Evolutionary conservation across 2,797 vertebrate genomes (phyloP).

Genomic region (Enteromius radiatus): DNA sequence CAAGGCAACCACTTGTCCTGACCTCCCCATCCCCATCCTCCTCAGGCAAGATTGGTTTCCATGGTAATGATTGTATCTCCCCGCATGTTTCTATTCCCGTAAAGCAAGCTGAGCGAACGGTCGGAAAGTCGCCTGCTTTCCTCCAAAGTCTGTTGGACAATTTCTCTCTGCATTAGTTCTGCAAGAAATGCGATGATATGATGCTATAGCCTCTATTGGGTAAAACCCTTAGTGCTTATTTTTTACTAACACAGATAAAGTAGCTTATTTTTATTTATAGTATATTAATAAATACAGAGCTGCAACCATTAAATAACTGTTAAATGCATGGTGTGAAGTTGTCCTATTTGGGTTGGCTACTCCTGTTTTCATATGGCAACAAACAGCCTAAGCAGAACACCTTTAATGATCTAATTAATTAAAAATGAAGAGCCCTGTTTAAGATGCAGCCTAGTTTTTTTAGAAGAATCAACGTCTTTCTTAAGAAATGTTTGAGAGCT

Average conservation of each 20-base stretch:
- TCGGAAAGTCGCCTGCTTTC: conserved; percentile 61
- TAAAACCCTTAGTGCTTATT: not conserved
- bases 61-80: conserved; percentile 66
- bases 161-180: conserved; percentile 21
- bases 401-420: not conserved
- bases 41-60: conserved; percentile 65
- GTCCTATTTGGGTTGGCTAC: not conserved
- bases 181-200: not conserved
- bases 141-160: conserved; percentile 50
- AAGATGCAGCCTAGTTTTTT: not conserved
- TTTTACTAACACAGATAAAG: not conserved
- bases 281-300: not conserved
- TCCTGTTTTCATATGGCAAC: not conserved
- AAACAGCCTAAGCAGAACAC: not conserved
- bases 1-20: conserved; percentile 68
- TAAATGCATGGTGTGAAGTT: not conserved
- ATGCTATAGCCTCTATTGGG: not conserved
- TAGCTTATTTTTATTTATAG: not conserved
- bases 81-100: conserved; percentile 64
- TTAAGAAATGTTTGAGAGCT: conserved; percentile 14
- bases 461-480: conserved; percentile 12
- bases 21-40: conserved; percentile 66
- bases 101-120: conserved; percentile 64
- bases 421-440: not conserved
- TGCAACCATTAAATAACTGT: not conserved